Base-by-base conservation (phyloP, 2,888 invertebrate species). In the Caenorhabditis auriculariae region DNA sequence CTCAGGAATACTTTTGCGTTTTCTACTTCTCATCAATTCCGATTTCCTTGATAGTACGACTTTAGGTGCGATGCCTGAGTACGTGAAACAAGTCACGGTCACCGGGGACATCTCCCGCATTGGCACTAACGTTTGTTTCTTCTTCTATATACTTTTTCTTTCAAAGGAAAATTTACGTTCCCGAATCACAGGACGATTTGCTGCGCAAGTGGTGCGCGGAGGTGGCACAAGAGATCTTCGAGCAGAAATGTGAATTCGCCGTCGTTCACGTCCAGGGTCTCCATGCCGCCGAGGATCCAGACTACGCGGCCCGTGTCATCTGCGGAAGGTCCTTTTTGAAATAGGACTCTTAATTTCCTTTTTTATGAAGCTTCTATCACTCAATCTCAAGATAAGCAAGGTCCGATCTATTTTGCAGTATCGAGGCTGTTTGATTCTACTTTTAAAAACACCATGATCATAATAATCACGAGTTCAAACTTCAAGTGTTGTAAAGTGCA, bases 61-160 rank as follows among this genome's bases (percentile, higher is more conserved):
- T n/a, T n/a, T n/a, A n/a, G n/a, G 12, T 12, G 43, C 41, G 43
- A 58, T 61, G 44, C 27, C 48, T 9, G 71, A 74, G 26, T 74
- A 74, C 53, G 69, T 74, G 54, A 74, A 74, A 44, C 74, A 74
- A 48, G 74, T 74, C 7, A 62, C 71, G 0, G 59, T 74, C 19
- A 74, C 69, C 27, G 74, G 74, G 23, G 74, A 74, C 26, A 54
- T 74, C 24, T 67, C 69, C n/a, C 42, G 49, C 35, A 66, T 72
- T 7, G 69, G 67, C 39, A 57, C 60, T 26, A 50, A 69, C 46
- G 73, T 73, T 24, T 53, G 63, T 46, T 46, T 6, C 32, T 6
- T 6, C n/a, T 46, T 29, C 4, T 6, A 29, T 23, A 15, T 12
- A 26, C 24, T 24, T 23, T 24, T 21, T 44, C 26, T 44, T 27